Base-by-base conservation (phyloP, 2,797 vertebrate genomes). In the Smutsia temminckii region DNA sequence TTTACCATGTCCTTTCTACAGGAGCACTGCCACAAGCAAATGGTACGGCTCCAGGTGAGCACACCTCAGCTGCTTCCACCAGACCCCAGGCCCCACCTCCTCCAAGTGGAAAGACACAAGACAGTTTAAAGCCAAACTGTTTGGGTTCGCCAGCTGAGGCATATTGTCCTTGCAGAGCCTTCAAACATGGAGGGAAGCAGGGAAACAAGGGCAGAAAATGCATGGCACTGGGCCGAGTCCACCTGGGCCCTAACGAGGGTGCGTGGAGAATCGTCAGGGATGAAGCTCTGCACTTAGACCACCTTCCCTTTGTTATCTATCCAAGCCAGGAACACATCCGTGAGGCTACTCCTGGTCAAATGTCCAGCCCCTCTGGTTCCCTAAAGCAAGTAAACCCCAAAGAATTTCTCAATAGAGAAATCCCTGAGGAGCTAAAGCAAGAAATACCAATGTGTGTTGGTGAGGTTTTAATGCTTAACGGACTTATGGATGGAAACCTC, bases 1-100 rank as follows among this genome's bases (percentile, higher is more conserved):
- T 99, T 99, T 96, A 99, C 99, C 99, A 99, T 99, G 97, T 99
- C 99, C 97, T 99, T 99, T 69, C 99, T 99, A 95, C 99, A 99
- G 0, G 99, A 99, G 97, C 99, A 99, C 99, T 99, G 97, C 81
- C 68, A 61, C 61, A n/a, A 77, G n/a, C 7, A 85, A n/a, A 16
- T 57, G n/a, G 37, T 61, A 72, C 55, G 32, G 29, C 32, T 46
- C 32, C 9, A 46, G 66, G 37, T 97, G 27, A 96, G 89, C 29
- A 10, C 1, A 0, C 10, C 8, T 32, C 1, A 21, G 32, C 57
- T 8, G 49, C 34, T 29, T 55, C 69, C 46, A 1, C 20, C 23
- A 12, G 2, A 42, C 9, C 25, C 42, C 6, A 9, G 4, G 32
- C 0, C 14, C 68, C 18, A 16, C 1, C 18, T 20, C 75, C 37